Percentiles rank a stretch among this genome's conserved stretches.
These are phyloP conservation scores for Diarsia mendica DNA, from an alignment of 2,888 invertebrate genomes.

Conservation along the genomic window DNA sequence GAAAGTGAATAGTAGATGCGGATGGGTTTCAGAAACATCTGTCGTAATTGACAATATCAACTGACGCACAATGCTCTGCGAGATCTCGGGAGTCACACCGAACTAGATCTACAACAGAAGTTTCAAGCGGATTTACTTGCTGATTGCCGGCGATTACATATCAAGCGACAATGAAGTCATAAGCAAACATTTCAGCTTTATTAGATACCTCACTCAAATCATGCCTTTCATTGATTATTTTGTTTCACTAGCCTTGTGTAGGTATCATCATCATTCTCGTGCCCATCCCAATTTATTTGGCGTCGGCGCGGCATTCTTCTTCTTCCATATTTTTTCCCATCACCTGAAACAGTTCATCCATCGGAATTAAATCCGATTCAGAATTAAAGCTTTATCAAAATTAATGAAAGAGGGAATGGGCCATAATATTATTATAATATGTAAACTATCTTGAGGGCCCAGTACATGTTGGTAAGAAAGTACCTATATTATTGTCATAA, in stretches of 20 bases:
- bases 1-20: slow-evolving; percentile 26
- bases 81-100: slow-evolving; percentile 48
- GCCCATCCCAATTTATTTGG: too few species aligned
- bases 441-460: too few species aligned
- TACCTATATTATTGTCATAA: background rate
- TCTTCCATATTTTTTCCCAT: too few species aligned
- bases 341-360: too few species aligned
- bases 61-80: slow-evolving; percentile 54
- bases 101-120: slow-evolving; percentile 46
- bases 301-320: too few species aligned
- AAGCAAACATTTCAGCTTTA: background rate
- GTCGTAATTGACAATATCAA: slow-evolving; percentile 66
- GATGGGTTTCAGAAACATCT: slow-evolving; percentile 57
- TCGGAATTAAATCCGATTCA: background rate
- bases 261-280: too few species aligned
- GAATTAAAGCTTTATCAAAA: background rate
- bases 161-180: background rate
- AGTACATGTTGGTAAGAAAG: background rate
- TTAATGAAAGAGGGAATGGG: too few species aligned
- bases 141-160: background rate
- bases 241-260: background rate
- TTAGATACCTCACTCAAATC: background rate
- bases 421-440: too few species aligned
- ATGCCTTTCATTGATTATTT: background rate
- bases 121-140: background rate